phyloP scores from a whole-genome alignment of 30 jellyfish, hydroid and myxozoan species.

The Aurelia sp. region DNA sequence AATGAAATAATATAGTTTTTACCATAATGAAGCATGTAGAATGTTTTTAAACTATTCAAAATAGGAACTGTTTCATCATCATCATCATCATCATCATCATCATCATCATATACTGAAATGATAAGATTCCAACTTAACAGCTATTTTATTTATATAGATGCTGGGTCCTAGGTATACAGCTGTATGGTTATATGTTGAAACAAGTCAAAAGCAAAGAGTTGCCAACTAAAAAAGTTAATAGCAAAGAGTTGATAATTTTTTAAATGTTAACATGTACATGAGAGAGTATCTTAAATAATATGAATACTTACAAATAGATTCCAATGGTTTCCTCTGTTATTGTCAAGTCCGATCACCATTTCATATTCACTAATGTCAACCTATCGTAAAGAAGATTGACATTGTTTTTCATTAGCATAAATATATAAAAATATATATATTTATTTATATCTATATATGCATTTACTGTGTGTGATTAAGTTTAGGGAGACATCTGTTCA shows the following conservation, averaged over 20 bases:
- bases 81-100: no score
- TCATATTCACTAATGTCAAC: slow-evolving; percentile 1
- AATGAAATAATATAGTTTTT: not conserved
- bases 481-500: not conserved
- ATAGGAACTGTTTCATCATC: not conserved
- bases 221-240: no score
- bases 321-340: slow-evolving; percentile 19
- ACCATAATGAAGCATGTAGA: not conserved
- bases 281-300: not conserved
- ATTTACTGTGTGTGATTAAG: no score
- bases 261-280: no score
- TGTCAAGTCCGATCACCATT: slow-evolving; percentile 9
- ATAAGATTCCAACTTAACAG: not conserved
- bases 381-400: not conserved
- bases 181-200: no score
- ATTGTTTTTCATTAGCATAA: not conserved
- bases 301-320: slow-evolving; percentile 15
- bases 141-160: no score
- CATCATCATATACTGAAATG: not conserved
- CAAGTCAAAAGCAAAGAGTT: no score
- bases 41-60: not conserved
- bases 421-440: no score
- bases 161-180: no score
- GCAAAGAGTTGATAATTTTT: no score
- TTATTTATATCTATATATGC: no score